Base-by-base conservation (phyloP, 2,888 invertebrate genomes). In the Yponomeuta sedellus region DNA sequence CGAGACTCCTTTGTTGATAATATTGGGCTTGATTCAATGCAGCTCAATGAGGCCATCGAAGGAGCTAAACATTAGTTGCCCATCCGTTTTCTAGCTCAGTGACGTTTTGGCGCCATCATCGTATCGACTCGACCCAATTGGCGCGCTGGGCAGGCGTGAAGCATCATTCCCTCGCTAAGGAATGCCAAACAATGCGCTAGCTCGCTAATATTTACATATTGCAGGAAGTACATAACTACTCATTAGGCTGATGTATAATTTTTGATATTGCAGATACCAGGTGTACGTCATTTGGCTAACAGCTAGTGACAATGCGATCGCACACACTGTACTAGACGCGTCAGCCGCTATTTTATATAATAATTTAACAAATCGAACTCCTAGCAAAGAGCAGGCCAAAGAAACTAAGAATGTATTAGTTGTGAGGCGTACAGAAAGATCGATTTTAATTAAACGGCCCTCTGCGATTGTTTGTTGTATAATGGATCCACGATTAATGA, bases 381-480 rank as follows among this genome's bases (percentile, higher is more conserved):
- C 83, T 81, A 87, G 86, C 87, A 88, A 89, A 85, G 82, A 85
- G 82, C 79, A 87, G 84, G 85, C 91, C 90, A 91, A 90, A 90
- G 88, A 91, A 84, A 82, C 77, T 82, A 87, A 91, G 81, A 73
- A 91, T 91, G 91, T 88, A 86, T 88, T 88, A 86, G 82, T 83
- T 81, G 80, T 78, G 76, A 80, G 77, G 75, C 79, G 81, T 77
- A 75, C 77, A 77, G 77, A 83, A 88, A 84, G 88, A 89, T 90
- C 84, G 89, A 88, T 88, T 82, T 40, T 79, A 79, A 75, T 79
- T 75, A 84, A 83, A 89, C 89, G 89, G 89, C 88, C 81, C 82
- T 84, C 82, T 88, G 91, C 91, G 77, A 81, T 81, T 84, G n/a
- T n/a, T n/a, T n/a, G n/a, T n/a, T n/a, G 86, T 81, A 89, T 81